Evolutionary conservation across 2,888 invertebrate genomes (phyloP).

Genomic region (Lordiphosa andalusiaca): DNA sequence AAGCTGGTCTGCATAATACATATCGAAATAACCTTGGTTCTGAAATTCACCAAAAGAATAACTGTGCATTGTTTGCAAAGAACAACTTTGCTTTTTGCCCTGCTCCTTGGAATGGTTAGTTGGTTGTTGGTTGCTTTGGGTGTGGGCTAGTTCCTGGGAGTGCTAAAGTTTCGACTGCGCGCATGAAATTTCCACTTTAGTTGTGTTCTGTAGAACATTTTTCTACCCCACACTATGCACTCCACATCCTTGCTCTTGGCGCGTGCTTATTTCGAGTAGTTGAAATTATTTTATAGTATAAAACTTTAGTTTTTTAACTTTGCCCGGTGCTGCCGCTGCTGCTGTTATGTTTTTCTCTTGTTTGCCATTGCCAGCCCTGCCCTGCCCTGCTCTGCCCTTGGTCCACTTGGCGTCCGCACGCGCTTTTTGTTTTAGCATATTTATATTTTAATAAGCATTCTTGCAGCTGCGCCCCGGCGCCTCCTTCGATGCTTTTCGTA

Average conservation of each 20-base stretch:
- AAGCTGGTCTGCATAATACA: conserved; percentile 50
- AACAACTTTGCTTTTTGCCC: conserved; percentile 60
- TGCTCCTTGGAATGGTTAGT: conserved; percentile 29
- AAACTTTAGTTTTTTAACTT: conserved; percentile 75
- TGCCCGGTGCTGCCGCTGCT: conserved; percentile 20
- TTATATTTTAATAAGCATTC: conserved; percentile 74
- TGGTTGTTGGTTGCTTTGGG: conserved; percentile 25
- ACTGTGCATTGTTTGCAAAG: conserved; percentile 68
- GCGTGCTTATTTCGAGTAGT: conserved; percentile 71
- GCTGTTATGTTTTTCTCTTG: conserved; percentile 13
- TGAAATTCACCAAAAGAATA: conserved; percentile 66
- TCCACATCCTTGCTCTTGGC: conserved; percentile 37
- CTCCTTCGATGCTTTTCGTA: conserved; percentile 51
- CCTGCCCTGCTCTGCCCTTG: conserved; percentile 16
- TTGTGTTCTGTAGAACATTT: conserved; percentile 50
- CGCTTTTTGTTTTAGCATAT: conserved; percentile 64
- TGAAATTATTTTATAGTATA: conserved; percentile 74
- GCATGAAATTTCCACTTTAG: conserved; percentile 70
- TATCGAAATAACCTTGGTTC: conserved; percentile 68
- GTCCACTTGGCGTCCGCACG: conserved; percentile 44
- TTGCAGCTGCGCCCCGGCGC: conserved; percentile 68
- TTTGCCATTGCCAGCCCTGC: conserved; percentile 7
- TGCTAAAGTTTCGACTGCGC: conserved; percentile 69
- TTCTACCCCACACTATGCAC: conserved; percentile 15
- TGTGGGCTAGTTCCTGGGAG: conserved; percentile 22